Evolutionary conservation across 2,888 invertebrate genomes (phyloP), one percentile per base, ranked within the genome.

Genomic region (Onchidella celtica): DNA sequence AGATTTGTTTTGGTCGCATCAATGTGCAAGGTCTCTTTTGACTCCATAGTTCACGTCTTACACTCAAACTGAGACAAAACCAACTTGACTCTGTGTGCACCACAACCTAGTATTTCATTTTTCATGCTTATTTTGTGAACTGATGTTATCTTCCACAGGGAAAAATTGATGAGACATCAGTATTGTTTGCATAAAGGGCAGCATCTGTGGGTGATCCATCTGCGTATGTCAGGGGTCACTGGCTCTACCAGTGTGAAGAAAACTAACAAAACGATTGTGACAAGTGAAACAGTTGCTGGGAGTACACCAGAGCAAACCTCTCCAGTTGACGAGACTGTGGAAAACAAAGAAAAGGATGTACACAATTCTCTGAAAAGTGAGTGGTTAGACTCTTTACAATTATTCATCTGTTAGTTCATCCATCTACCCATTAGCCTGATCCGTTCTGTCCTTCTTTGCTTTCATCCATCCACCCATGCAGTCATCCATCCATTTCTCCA

Each of bases 101-200:
- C n/a, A n/a, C n/a, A n/a, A n/a, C n/a, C n/a, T n/a, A n/a, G n/a
- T n/a, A n/a, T n/a, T n/a, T n/a, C n/a, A n/a, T n/a, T n/a, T n/a
- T n/a, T n/a, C n/a, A n/a, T n/a, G n/a, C n/a, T n/a, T n/a, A n/a
- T n/a, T n/a, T n/a, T n/a, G n/a, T n/a, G n/a, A n/a, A n/a, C n/a
- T n/a, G n/a, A n/a, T n/a, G 6, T 32, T 66, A 6, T 66, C 66
- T 66, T 27, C 32, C 55, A 27, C 70, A 83, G 84, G 61, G 84
- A 84, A 29, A 84, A 84, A 29, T 65, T 84, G 68, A 70, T 80
- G 63, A 74, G 82, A 0, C 84, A 84, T 55, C 82, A 84, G 65
- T 74, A 77, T 14, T 82, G 82, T 61, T 59, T 77, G n/a, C 84
- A 84, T 47, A 38, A 68, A 61, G 82, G 80, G 14, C 72, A 65